Conservation (phyloP, 2,113 vertebrate genomes). For the Gasterosteus nipponicus region DNA sequence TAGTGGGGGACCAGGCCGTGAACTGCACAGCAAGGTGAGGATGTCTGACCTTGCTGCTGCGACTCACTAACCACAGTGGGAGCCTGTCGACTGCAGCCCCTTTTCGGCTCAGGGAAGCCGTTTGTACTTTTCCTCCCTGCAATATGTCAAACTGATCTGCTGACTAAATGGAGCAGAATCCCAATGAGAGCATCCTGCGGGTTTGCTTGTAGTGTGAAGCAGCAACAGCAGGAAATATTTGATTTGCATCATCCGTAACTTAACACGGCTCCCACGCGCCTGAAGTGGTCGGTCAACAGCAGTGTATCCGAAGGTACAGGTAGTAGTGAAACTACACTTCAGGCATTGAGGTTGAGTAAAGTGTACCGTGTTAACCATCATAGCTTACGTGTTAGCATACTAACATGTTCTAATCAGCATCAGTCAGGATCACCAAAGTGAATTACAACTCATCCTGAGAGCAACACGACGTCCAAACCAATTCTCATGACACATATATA, state of each 20-base stretch:
- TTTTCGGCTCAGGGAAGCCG: not conserved
- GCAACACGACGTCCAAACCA: not conserved
- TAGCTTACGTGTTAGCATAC: not conserved
- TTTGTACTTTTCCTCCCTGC: not conserved
- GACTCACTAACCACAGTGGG: not conserved
- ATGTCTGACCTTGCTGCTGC: not conserved
- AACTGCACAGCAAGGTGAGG: not conserved
- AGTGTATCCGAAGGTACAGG: not conserved
- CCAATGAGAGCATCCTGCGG: not conserved
- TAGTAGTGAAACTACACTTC: not conserved
- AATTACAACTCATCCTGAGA: not conserved
- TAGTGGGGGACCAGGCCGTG: not conserved
- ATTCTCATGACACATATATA: not conserved
- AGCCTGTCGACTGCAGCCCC: not conserved
- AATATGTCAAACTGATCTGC: conserved; percentile 7
- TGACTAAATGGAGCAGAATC: not conserved
- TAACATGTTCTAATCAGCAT: not conserved
- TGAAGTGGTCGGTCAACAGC: not conserved
- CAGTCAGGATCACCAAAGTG: not conserved
- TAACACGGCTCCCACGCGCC: not conserved
- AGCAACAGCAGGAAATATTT: not conserved
- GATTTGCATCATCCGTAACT: conserved; percentile 1
- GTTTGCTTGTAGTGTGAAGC: not conserved
- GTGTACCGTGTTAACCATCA: not conserved
- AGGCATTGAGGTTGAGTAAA: not conserved